These are phyloP conservation scores for Xenopus borealis DNA, from an alignment of 2,113 vertebrate genomes.

Conservation along the genomic window DNA sequence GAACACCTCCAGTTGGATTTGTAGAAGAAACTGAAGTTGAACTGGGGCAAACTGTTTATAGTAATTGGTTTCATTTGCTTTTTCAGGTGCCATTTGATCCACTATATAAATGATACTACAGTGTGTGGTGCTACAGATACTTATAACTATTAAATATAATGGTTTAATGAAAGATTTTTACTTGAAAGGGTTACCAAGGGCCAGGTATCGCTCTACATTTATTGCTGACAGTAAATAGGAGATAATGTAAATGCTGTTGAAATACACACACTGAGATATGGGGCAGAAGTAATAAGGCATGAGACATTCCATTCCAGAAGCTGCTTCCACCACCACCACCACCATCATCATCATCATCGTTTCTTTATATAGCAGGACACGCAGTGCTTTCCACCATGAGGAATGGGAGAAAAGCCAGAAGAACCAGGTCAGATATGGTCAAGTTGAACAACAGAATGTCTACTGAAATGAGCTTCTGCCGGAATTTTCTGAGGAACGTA, in stretches of 20 bases:
- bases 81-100: conserved; percentile 50
- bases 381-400: too few species aligned
- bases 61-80: conserved; percentile 36
- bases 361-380: too few species aligned
- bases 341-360: too few species aligned
- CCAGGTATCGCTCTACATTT: conserved; percentile 82
- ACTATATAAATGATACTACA: conserved; percentile 74
- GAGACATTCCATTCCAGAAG: conserved; percentile 62
- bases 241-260: conserved; percentile 86
- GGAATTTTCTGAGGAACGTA: conserved; percentile 69
- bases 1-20: conserved; percentile 54
- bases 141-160: conserved; percentile 59
- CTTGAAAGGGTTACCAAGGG: conserved; percentile 78
- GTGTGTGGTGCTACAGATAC: conserved; percentile 63
- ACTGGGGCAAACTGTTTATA: conserved; percentile 42
- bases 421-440: conserved; percentile 79
- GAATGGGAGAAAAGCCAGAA: conserved; percentile 81
- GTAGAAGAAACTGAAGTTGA: conserved; percentile 47
- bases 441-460: conserved; percentile 86
- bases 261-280: conserved; percentile 74
- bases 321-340: too few species aligned
- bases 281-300: conserved; percentile 71
- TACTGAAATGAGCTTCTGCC: conserved; percentile 61
- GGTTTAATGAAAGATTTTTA: conserved; percentile 68
- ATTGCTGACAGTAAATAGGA: conserved; percentile 77